Evolutionary conservation across 2,888 invertebrate genomes (phyloP).

Genomic region (Cheiracanthium punctorium): DNA sequence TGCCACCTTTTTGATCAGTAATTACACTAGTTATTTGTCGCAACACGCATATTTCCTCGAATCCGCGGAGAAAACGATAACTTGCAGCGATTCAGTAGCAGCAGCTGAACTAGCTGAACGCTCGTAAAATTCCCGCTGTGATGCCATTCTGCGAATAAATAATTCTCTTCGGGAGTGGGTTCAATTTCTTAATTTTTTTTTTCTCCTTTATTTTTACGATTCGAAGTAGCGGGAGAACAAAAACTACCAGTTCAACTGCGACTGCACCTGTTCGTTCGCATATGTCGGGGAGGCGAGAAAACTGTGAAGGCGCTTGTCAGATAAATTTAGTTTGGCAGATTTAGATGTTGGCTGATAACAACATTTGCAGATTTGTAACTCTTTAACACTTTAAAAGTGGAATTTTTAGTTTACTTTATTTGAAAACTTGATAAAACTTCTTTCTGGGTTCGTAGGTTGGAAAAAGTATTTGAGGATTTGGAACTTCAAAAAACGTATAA

Average conservation of each 20-base stretch:
- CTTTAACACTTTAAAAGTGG: background rate
- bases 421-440: too few relatives aligned
- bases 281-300: background rate
- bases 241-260: background rate
- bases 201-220: background rate
- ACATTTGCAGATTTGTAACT: background rate
- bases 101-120: background rate
- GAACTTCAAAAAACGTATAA: too few relatives aligned
- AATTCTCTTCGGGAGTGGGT: constrained; percentile 12
- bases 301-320: background rate
- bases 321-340: constrained; percentile 3
- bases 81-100: background rate
- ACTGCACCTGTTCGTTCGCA: background rate
- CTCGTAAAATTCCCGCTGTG: constrained; percentile 52
- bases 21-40: constrained; percentile 61
- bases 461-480: too few relatives aligned
- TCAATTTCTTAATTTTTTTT: background rate
- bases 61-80: constrained; percentile 20
- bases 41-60: constrained; percentile 59
- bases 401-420: background rate
- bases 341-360: background rate
- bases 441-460: too few relatives aligned
- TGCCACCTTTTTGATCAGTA: constrained; percentile 42
- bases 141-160: constrained; percentile 28
- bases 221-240: background rate